phyloP scores from a whole-genome alignment of 2,113 vertebrate species.

The Herpailurus yagouaroundi region DNA sequence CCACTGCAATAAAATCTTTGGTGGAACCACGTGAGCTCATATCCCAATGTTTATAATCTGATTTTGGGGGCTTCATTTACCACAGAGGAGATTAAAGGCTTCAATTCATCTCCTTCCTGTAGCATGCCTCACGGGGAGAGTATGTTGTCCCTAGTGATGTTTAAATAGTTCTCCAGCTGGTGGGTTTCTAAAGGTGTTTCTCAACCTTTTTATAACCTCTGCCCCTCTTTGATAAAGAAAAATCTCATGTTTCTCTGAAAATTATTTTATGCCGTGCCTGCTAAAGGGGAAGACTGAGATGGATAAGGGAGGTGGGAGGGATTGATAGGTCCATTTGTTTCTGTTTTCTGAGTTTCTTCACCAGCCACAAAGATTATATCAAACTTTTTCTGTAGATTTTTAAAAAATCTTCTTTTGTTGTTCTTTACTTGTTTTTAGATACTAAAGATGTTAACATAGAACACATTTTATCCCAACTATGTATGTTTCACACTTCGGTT shows the following conservation, averaged over 20 bases:
- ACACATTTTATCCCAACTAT: neutral
- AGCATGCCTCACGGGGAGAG: neutral
- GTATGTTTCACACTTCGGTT: neutral
- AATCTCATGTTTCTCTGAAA: conserved; percentile 59
- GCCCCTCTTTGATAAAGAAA: conserved; percentile 53
- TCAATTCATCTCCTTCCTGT: conserved; percentile 13
- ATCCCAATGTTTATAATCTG: conserved; percentile 38
- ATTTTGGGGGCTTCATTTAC: neutral
- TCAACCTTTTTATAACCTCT: conserved; percentile 69
- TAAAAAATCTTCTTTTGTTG: neutral
- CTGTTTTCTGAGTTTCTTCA: conserved; percentile 11
- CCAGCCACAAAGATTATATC: neutral
- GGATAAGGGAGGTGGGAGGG: neutral
- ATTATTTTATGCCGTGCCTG: neutral
- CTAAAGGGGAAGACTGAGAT: neutral
- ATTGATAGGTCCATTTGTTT: neutral
- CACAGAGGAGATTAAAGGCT: conserved; percentile 46
- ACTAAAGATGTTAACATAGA: neutral
- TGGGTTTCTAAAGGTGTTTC: conserved; percentile 39
- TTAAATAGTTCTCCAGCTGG: conserved; percentile 38
- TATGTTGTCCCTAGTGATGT: neutral
- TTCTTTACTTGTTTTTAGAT: conserved; percentile 15
- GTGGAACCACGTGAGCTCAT: neutral
- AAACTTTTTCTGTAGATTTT: neutral
- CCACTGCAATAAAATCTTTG: neutral